Evolutionary conservation across 2,888 invertebrate species (phyloP).

Genomic region (Lutraria lutraria): DNA sequence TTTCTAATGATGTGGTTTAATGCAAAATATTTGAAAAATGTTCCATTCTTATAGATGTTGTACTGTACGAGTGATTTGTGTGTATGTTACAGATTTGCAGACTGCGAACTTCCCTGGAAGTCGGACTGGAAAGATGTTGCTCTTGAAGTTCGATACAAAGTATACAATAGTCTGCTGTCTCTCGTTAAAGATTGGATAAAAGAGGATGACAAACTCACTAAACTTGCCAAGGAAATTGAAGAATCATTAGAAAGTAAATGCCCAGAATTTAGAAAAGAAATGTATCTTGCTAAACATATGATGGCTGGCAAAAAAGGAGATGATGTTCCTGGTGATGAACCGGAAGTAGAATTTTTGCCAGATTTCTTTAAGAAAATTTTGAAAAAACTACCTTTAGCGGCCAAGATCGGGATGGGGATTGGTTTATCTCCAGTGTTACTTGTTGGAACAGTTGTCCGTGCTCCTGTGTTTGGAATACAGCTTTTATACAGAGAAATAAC

Average conservation of each 20-base stretch:
- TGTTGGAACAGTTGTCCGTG: slow-evolving; percentile 69
- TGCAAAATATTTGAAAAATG: no score
- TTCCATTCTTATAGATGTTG: no score
- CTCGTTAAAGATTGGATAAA: slow-evolving; percentile 73
- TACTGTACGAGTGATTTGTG: background rate
- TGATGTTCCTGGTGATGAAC: slow-evolving; percentile 35
- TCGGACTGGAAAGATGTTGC: slow-evolving; percentile 65
- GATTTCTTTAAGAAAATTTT: slow-evolving; percentile 60
- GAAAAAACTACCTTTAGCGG: slow-evolving; percentile 61
- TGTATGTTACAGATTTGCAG: slow-evolving; percentile 50
- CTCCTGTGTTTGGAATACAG: slow-evolving; percentile 73
- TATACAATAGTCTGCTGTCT: slow-evolving; percentile 65
- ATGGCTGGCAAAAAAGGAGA: slow-evolving; percentile 43
- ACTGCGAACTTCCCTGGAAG: slow-evolving; percentile 50
- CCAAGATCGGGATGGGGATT: slow-evolving; percentile 72
- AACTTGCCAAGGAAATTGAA: slow-evolving; percentile 66
- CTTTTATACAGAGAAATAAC: slow-evolving; percentile 66
- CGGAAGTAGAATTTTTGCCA: slow-evolving; percentile 67
- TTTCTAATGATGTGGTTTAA: no score
- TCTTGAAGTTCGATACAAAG: slow-evolving; percentile 60
- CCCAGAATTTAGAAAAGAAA: slow-evolving; percentile 74
- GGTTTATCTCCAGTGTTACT: slow-evolving; percentile 76
- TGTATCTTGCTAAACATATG: slow-evolving; percentile 72
- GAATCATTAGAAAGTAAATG: slow-evolving; percentile 71
- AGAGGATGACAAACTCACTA: slow-evolving; percentile 63